Conservation (phyloP, 2,113 vertebrate genomes). For the Pagrus major region DNA sequence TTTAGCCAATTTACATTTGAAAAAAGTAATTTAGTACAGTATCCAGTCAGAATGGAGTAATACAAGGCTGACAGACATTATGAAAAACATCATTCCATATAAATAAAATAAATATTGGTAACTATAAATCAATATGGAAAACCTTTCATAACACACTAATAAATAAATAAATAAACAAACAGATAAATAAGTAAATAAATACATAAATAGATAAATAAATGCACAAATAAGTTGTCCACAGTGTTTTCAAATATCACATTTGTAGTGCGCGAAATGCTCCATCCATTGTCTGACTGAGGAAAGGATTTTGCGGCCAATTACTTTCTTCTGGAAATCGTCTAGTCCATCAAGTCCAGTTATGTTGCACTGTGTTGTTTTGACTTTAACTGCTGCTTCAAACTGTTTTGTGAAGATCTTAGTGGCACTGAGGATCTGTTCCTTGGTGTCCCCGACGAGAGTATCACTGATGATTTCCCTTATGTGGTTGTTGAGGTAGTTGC, state of each 20-base stretch:
- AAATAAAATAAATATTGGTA: conserved; percentile 26
- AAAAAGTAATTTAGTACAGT: background rate
- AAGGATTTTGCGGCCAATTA: conserved; percentile 22
- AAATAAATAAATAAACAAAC: background rate
- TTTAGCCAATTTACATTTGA: background rate
- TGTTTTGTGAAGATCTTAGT: too few relatives aligned
- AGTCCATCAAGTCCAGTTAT: rapidly evolving
- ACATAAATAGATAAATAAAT: conserved; percentile 23
- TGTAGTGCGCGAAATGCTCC: background rate
- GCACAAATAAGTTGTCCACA: background rate
- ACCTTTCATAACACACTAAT: conserved; percentile 8
- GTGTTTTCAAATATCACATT: background rate
- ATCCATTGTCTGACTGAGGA: conserved; percentile 42
- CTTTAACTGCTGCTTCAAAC: background rate
- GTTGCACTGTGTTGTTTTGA: background rate
- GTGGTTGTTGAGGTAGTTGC: conserved; percentile 7
- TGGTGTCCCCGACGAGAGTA: too few relatives aligned
- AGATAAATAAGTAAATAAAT: background rate
- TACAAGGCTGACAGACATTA: background rate
- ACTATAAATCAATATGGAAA: conserved; percentile 8
- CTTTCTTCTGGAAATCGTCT: rapidly evolving
- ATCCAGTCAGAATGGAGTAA: conserved; percentile 20
- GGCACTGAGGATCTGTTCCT: too few relatives aligned
- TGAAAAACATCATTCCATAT: conserved; percentile 1
- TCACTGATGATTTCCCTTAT: background rate